A percentile compares a stretch with the other conserved stretches of the same genome.
These are phyloP conservation scores for Pammene aurita DNA, from an alignment of 2,888 invertebrate genomes.

Conservation along the genomic window DNA sequence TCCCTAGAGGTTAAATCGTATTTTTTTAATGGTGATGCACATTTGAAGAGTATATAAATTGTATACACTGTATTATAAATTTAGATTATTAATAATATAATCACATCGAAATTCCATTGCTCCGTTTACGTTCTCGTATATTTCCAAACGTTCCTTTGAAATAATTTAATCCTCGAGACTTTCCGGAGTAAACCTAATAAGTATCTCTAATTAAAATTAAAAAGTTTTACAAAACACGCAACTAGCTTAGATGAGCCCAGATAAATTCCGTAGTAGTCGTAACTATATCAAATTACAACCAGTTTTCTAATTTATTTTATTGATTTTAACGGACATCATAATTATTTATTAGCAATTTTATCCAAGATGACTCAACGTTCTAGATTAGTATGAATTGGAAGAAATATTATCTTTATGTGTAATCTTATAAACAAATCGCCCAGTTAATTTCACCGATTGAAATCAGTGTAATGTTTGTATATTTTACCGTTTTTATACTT, in stretches of 20 bases:
- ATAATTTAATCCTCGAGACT: background rate
- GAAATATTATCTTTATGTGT: conserved; percentile 36
- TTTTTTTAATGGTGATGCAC: background rate
- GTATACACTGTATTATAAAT: too few relatives aligned
- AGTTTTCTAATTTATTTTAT: conserved; percentile 44
- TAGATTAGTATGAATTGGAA: conserved; percentile 39
- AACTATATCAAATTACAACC: conserved; percentile 43
- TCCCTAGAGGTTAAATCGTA: too few relatives aligned
- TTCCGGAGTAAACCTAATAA: background rate
- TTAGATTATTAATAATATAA: too few relatives aligned
- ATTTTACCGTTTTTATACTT: conserved; percentile 35
- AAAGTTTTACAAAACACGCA: conserved; percentile 1
- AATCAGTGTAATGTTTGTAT: conserved; percentile 35
- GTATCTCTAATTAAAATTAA: background rate
- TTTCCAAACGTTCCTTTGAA: background rate
- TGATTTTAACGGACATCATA: conserved; percentile 41
- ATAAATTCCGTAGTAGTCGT: conserved; percentile 34
- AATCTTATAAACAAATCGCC: conserved; percentile 40
- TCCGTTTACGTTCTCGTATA: background rate
- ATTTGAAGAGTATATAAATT: too few relatives aligned
- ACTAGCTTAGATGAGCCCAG: conserved; percentile 32
- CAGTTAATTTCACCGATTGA: conserved; percentile 31
- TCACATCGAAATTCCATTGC: background rate
- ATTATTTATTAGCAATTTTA: conserved; percentile 40
- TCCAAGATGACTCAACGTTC: conserved; percentile 41